These are phyloP conservation scores for Apteryx mantelli DNA, from an alignment of 2,113 vertebrate species.

Conservation along the genomic window DNA sequence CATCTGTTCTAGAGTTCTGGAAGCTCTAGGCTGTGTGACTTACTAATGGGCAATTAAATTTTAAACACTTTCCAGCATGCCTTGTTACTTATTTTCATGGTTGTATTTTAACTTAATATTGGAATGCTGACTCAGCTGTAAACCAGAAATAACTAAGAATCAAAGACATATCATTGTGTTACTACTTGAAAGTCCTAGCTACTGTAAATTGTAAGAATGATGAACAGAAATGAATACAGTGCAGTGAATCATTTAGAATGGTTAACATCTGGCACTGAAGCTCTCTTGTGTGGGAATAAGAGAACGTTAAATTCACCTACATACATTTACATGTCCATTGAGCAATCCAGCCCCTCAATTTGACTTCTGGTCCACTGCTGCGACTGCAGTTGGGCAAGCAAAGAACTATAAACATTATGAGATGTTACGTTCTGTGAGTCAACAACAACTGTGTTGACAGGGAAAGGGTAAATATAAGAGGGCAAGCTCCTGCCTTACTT, in stretches of 20 bases:
- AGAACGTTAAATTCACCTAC: not conserved
- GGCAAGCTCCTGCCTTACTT: not conserved
- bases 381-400: not conserved
- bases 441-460: not conserved
- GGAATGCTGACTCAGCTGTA: not conserved
- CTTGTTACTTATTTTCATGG: not conserved
- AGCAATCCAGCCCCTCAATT: not conserved
- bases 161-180: not conserved
- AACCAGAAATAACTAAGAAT: not conserved
- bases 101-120: not conserved
- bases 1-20: not conserved
- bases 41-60: constrained; percentile 5
- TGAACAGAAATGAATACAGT: not conserved
- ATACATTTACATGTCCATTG: not conserved
- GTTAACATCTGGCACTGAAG: not conserved
- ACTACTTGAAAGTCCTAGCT: not conserved
- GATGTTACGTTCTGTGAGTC: not conserved
- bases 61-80: not conserved
- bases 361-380: not conserved
- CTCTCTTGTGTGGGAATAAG: not conserved
- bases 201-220: not conserved
- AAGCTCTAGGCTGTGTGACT: not conserved
- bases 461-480: not conserved
- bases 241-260: not conserved
- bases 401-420: fast-evolving